Evolutionary conservation across 2,113 vertebrate genomes (phyloP).

Genomic region (Corythornis cristatus): DNA sequence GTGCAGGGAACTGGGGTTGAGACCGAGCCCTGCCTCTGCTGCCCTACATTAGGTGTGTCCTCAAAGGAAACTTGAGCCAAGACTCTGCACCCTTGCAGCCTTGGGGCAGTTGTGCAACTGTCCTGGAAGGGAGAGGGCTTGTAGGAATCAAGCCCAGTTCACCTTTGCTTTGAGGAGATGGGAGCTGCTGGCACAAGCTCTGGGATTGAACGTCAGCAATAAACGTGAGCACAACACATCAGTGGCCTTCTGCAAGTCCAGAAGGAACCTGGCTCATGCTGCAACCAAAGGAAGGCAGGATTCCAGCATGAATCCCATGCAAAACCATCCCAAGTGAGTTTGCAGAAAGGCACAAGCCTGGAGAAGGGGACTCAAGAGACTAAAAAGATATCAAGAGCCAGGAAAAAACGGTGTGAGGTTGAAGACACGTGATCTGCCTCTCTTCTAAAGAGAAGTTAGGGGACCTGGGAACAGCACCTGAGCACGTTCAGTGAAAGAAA

Average conservation of each 20-base stretch:
- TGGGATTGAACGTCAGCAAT: not conserved
- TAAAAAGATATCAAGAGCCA: not conserved
- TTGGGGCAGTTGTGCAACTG: not conserved
- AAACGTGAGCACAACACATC: fast-evolving
- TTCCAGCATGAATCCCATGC: not conserved
- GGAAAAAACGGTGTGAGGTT: not conserved
- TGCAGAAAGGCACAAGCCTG: not conserved
- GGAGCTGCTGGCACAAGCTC: not conserved
- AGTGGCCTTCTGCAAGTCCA: not conserved
- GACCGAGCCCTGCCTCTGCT: not conserved
- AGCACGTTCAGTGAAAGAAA: not conserved
- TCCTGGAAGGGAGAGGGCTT: not conserved
- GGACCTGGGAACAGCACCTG: not conserved
- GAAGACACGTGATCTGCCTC: not conserved
- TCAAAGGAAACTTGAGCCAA: not conserved
- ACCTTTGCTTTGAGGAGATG: not conserved
- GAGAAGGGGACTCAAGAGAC: not conserved
- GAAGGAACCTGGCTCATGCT: fast-evolving
- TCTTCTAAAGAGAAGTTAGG: not conserved
- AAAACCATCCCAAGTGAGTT: not conserved
- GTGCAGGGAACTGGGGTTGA: not conserved
- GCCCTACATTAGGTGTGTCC: not conserved
- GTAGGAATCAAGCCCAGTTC: not conserved
- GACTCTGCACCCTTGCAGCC: not conserved
- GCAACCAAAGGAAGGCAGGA: not conserved